Evolutionary conservation across 2,797 vertebrate genomes (phyloP).

Genomic region (Siniperca scherzeri): DNA sequence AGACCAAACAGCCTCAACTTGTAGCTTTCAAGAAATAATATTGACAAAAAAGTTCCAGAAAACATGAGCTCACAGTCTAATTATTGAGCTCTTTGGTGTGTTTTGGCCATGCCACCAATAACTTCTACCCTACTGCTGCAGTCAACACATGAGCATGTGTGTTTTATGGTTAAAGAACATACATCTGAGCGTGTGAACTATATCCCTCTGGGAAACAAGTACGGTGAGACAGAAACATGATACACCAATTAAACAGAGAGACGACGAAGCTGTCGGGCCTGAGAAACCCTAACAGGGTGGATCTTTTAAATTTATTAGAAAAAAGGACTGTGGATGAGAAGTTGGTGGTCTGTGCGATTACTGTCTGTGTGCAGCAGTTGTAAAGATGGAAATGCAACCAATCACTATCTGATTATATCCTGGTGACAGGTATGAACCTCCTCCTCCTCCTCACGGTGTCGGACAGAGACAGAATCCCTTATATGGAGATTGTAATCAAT

Average conservation of each 20-base stretch:
- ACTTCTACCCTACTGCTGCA: not conserved
- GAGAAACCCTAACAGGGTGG: conserved; percentile 12
- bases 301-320: not conserved
- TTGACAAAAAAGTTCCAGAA: not conserved
- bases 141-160: not conserved
- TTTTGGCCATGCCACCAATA: not conserved
- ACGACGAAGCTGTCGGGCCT: conserved; percentile 2
- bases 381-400: conserved; percentile 13
- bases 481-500: conserved; percentile 19
- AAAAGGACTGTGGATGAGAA: not conserved
- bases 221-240: conserved; percentile 29
- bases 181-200: conserved; percentile 26
- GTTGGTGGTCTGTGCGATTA: conserved; percentile 21
- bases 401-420: conserved; percentile 17
- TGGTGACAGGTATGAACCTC: conserved; percentile 19
- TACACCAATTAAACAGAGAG: conserved; percentile 37
- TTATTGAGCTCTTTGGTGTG: not conserved
- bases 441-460: not conserved
- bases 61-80: not conserved
- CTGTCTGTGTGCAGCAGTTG: not conserved
- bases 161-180: conserved; percentile 5
- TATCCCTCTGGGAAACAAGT: not conserved
- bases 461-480: not conserved
- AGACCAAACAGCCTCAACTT: not conserved
- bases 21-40: not conserved